A percentile compares a stretch with the other conserved stretches of the same genome.
These are phyloP conservation scores for Drosophila leonis DNA, from an alignment of 2,888 invertebrate species.

Conservation along the genomic window DNA sequence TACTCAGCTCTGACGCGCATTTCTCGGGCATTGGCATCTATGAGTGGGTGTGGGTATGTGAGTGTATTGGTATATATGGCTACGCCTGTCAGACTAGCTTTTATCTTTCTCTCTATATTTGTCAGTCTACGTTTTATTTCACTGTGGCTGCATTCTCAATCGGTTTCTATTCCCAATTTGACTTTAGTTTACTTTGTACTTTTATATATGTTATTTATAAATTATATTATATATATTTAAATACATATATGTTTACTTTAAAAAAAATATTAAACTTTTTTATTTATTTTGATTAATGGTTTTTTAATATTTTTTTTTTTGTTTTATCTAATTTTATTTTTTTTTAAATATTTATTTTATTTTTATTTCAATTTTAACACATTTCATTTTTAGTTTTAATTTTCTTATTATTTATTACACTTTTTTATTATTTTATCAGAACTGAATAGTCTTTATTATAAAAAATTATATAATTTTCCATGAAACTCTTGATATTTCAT, in stretches of 20 bases:
- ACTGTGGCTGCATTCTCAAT: neutral
- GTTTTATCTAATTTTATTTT: no score
- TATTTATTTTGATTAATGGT: no score
- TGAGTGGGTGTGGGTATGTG: neutral
- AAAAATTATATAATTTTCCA: no score
- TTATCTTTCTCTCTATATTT: conserved; percentile 1
- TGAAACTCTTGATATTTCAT: neutral
- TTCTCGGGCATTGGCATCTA: neutral
- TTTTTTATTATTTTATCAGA: no score
- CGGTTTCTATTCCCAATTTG: neutral
- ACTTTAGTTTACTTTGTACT: no score
- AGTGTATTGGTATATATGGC: neutral
- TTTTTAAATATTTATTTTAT: neutral
- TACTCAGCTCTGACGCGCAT: conserved; percentile 23
- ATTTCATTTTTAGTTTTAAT: no score
- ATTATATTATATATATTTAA: neutral
- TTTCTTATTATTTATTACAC: no score
- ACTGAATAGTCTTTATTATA: no score
- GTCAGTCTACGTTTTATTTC: conserved; percentile 1
- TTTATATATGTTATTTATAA: neutral
- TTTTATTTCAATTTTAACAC: no score
- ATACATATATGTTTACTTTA: no score
- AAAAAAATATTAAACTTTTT: no score
- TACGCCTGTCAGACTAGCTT: neutral
- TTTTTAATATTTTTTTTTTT: neutral